These are phyloP conservation scores for Barbus barbus DNA, from an alignment of 2,113 vertebrate genomes.

Conservation along the genomic window DNA sequence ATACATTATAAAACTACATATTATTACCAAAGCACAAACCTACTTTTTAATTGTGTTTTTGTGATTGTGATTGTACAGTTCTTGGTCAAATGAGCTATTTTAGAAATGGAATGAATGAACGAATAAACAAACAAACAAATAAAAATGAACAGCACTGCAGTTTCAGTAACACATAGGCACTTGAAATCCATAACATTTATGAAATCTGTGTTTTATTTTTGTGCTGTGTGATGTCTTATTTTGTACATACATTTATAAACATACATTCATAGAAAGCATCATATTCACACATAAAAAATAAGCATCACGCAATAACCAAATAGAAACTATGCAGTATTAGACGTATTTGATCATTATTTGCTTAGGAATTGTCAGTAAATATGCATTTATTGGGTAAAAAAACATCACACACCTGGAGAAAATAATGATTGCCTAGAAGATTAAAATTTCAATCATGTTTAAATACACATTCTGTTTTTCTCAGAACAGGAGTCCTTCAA, in stretches of 20 bases:
- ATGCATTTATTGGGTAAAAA: conserved; percentile 15
- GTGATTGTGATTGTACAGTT: too few relatives aligned
- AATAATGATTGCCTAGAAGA: conserved; percentile 24
- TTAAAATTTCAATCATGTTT: conserved; percentile 4
- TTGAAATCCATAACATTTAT: not conserved
- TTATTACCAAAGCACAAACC: too few relatives aligned
- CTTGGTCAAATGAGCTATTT: not conserved
- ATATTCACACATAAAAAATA: not conserved
- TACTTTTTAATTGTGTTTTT: too few relatives aligned
- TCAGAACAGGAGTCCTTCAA: not conserved
- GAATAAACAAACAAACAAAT: not conserved
- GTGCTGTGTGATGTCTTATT: not conserved
- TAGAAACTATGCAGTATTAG: not conserved
- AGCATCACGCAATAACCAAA: not conserved
- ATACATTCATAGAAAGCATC: not conserved
- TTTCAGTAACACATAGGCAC: not conserved
- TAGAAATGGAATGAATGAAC: not conserved
- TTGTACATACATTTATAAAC: not conserved
- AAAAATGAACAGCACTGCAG: not conserved
- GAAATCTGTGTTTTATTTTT: not conserved
- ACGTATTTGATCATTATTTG: not conserved
- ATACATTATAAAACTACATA: too few relatives aligned
- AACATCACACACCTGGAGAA: conserved; percentile 16
- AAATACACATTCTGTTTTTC: not conserved
- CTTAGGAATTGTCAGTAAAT: conserved; percentile 11